Evolutionary conservation across 1,140 invertebrate species (phyloP).

Genomic region (Meloidogyne chitwoodi): DNA sequence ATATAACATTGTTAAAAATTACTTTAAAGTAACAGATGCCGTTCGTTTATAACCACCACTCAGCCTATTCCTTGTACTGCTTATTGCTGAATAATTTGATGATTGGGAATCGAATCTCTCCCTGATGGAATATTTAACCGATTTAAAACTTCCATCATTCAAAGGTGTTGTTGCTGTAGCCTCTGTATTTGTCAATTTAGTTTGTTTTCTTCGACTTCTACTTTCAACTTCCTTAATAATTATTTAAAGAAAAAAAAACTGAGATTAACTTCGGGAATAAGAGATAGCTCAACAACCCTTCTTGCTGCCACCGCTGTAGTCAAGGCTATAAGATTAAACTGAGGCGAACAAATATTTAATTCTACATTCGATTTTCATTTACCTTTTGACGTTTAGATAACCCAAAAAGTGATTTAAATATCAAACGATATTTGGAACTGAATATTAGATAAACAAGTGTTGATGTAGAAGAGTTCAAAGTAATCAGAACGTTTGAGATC

Average conservation of each 20-base stretch:
- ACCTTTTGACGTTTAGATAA: constrained; percentile 44
- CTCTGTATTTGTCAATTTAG: background rate
- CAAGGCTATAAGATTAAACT: constrained; percentile 51
- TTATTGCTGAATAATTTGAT: background rate
- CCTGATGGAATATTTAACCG: background rate
- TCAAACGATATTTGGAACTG: constrained; percentile 48
- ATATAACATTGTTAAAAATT: no score
- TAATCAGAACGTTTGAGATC: constrained; percentile 54
- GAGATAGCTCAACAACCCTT: constrained; percentile 47
- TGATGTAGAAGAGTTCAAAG: constrained; percentile 55
- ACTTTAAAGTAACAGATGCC: no score
- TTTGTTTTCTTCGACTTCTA: background rate
- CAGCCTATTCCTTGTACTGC: background rate
- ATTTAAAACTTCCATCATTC: constrained; percentile 26
- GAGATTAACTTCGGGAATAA: constrained; percentile 48
- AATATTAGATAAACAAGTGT: constrained; percentile 56
- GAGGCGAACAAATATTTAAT: constrained; percentile 22
- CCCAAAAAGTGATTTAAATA: constrained; percentile 53
- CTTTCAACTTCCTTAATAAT: constrained; percentile 13
- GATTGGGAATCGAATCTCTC: background rate
- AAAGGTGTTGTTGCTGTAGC: background rate
- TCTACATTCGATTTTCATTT: background rate
- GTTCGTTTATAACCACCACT: background rate
- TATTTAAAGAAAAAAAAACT: background rate
- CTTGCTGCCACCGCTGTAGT: constrained; percentile 55